Percentiles rank a stretch among this genome's conserved stretches.
Conservation (phyloP, 1,140 invertebrate genomes). For the Apis mellifera region DNA sequence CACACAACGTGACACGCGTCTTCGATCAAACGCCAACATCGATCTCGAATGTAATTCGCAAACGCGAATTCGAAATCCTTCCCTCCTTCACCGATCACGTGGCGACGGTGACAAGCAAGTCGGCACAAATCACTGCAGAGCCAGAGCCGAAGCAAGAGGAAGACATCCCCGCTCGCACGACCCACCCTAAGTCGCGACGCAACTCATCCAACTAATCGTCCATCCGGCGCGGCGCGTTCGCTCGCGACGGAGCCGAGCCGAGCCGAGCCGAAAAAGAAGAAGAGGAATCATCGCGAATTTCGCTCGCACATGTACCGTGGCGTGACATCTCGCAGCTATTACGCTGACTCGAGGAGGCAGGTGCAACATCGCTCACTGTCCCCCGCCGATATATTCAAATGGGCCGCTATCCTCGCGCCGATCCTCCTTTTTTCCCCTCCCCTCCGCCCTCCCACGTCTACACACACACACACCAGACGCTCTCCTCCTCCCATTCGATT, state of each 20-base stretch:
- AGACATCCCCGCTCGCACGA: constrained; percentile 4
- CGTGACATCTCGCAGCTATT: constrained; percentile 77
- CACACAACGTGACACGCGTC: too few relatives aligned
- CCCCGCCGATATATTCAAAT: constrained; percentile 75
- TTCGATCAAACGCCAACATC: too few relatives aligned
- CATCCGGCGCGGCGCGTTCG: constrained; percentile 38
- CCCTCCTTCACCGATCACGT: not conserved
- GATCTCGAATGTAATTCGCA: not conserved
- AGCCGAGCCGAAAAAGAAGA: constrained; percentile 5
- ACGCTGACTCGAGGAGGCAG: constrained; percentile 75
- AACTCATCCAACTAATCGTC: constrained; percentile 50
- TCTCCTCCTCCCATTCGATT: constrained; percentile 1
- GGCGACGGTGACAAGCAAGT: not conserved
- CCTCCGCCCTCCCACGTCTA: not conserved
- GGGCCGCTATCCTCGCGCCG: constrained; percentile 62
- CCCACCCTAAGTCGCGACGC: constrained; percentile 17
- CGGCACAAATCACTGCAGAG: not conserved
- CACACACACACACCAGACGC: not conserved
- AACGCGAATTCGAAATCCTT: not conserved
- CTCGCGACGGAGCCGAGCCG: not conserved
- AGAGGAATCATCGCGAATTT: constrained; percentile 43
- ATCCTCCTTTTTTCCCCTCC: constrained; percentile 42
- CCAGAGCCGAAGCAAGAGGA: not conserved
- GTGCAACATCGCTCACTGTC: constrained; percentile 80
- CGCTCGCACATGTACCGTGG: constrained; percentile 62